A percentile compares a stretch with the other conserved stretches of the same genome.
These are phyloP conservation scores for Eupristina koningsbergeri DNA, from an alignment of 1,140 invertebrate genomes.

Conservation along the genomic window DNA sequence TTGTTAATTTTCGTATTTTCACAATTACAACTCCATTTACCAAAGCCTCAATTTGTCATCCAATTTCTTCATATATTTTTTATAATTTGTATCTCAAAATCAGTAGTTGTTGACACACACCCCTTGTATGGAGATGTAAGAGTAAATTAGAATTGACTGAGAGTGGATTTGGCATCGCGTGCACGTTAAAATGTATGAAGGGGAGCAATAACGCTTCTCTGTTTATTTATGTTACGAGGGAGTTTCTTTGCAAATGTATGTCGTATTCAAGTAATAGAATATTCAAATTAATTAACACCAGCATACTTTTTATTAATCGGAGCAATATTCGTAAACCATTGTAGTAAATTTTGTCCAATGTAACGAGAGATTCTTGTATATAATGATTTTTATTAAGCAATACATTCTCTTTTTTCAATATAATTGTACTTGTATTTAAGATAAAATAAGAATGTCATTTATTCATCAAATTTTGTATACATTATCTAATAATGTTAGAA, in stretches of 20 bases:
- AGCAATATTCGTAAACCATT: too few species aligned
- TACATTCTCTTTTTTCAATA: too few species aligned
- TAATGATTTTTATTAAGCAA: too few species aligned
- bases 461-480: too few species aligned
- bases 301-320: neutral
- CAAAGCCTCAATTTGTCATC: neutral
- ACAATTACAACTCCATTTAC: neutral
- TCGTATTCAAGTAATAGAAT: slow-evolving; percentile 34
- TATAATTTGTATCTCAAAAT: neutral
- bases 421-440: too few species aligned
- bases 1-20: neutral
- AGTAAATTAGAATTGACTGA: slow-evolving; percentile 43
- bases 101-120: neutral
- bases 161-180: slow-evolving; percentile 49
- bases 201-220: slow-evolving; percentile 18
- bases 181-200: slow-evolving; percentile 31
- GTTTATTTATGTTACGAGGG: neutral
- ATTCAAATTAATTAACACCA: slow-evolving; percentile 27
- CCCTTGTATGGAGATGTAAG: slow-evolving; percentile 50
- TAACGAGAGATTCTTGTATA: too few species aligned
- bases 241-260: neutral
- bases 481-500: too few species aligned
- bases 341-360: too few species aligned
- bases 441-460: too few species aligned
- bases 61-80: neutral